Base-by-base conservation (phyloP, 2,113 vertebrate species). In the Nothoprocta pentlandii region DNA sequence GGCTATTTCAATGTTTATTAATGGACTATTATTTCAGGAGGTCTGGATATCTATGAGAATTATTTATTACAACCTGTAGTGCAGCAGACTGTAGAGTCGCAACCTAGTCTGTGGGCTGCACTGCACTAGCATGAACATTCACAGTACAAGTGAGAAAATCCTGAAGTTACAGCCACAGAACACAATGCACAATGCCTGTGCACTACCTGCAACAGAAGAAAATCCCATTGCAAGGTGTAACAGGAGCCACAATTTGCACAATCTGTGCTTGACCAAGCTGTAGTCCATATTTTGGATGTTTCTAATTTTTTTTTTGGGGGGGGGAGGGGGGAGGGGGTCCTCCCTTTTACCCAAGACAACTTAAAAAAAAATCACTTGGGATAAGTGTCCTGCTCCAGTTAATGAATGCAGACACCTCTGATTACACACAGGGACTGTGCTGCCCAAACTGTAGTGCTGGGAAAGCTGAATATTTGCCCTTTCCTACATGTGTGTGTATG, bases 401-500 rank as follows among this genome's bases (percentile, higher is more conserved):
- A 25, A 20, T 79, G 10, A 44, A n/a, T 22, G 47, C 23, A 10
- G 10, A 32, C 23, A 54, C 9, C 61, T 9, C 21, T 11, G 28
- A 71, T 23, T 46, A 51, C 66, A 44, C 54, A 56, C 28, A 56
- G 54, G 53, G 54, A 56, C 54, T 56, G 54, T 15, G 22, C 10
- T 41, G 66, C 30, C 15, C 23, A 39, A 3, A 0, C 0, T 9
- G 30, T 15, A 79, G 15, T 14, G 32, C 53, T 49, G 58, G 30
- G 9, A 23, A 75, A 78, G 12, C 7, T 2, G 3, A 56, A 4
- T 80, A 80, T 42, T 32, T 61, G 34, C 47, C 42, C 25, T 53
- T 34, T 82, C 16, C 44, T 68, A 39, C 44, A 17, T 4, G 10
- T 21, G 12, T 59, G 26, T 2, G 28, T 41, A 10, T 17, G 10